These are phyloP conservation scores for Drosophila ogumai DNA, from an alignment of 1,140 invertebrate species.

Conservation along the genomic window DNA sequence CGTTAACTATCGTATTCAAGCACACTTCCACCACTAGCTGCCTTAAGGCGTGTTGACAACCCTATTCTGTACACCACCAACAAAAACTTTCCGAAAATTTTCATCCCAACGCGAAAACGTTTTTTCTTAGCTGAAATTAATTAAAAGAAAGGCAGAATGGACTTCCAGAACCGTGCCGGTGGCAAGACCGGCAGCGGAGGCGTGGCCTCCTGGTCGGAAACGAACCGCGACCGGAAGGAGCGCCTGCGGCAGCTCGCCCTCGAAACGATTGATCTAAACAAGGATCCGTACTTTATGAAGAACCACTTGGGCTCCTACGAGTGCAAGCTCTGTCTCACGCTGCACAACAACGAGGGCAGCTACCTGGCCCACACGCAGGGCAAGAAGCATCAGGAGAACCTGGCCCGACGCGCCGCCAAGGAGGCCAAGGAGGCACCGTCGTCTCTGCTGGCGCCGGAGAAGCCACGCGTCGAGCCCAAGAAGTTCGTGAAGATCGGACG, in stretches of 20 bases:
- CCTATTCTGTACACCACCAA: slow-evolving; percentile 31
- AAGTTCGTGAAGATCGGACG: slow-evolving; percentile 99
- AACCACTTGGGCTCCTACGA: slow-evolving; percentile 99
- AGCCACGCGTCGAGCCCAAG: slow-evolving; percentile 97
- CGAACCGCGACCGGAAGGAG: slow-evolving; percentile 98
- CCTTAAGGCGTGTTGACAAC: slow-evolving; percentile 21
- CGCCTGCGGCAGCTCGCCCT: slow-evolving; percentile 97
- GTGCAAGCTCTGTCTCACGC: slow-evolving; percentile 98
- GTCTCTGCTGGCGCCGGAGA: slow-evolving; percentile 94
- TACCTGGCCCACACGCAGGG: slow-evolving; percentile 99
- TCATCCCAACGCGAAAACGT: slow-evolving; percentile 12
- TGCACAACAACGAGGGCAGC: slow-evolving; percentile 99
- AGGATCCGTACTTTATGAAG: slow-evolving; percentile 99
- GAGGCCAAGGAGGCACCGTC: slow-evolving; percentile 98
- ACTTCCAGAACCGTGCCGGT: slow-evolving; percentile 98
- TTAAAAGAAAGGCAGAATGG: slow-evolving; percentile 86
- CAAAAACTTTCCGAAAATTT: slow-evolving; percentile 13
- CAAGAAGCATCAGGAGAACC: slow-evolving; percentile 99
- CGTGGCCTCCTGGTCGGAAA: slow-evolving; percentile 99
- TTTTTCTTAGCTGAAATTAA: slow-evolving; percentile 79
- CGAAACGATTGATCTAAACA: slow-evolving; percentile 99
- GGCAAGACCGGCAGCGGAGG: slow-evolving; percentile 99
- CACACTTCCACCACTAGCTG: too few species aligned
- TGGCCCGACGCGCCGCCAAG: slow-evolving; percentile 98
- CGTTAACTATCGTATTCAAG: too few species aligned